Evolutionary conservation across 2,888 invertebrate species (phyloP), one percentile per base, ranked within the genome.

Genomic region (Xestia sexstrigata): DNA sequence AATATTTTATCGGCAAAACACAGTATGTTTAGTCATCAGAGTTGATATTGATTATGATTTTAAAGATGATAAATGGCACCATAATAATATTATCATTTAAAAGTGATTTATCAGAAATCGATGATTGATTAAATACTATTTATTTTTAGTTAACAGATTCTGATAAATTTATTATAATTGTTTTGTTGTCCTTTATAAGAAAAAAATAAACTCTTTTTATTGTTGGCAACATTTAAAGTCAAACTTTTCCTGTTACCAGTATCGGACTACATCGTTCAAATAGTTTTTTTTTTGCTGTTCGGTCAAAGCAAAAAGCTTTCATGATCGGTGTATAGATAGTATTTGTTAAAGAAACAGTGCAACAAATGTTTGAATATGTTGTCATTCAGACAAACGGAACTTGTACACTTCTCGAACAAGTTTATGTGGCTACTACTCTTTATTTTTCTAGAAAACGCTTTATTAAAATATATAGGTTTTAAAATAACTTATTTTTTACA

Each of bases 191-290:
- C 49, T 35, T 8, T 30, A 30, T 17, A 45, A 30, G 17, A n/a
- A 81, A 45, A 35, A 52, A 49, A 35, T 8, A n/a, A 8, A 9
- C 4, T 2, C 5, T 6, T n/a, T 80, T 26, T 79, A 8, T 52
- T 26, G 42, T 49, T 67, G 55, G 30, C 30, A 45, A 39, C 8
- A 78, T 70, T 70, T 67, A 62, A 55, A 35, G 11, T n/a, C 35
- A 23, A 74, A 13, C 11, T 83, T 83, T 80, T 78, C 70, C 84
- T 78, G 66, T 70, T 78, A 17, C 23, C 47, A 66, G 49, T 17
- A 60, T 39, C 26, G 55, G 60, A 80, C 62, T 20, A 20, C n/a
- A 15, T 62, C 47, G 15, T 67, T 77, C 15, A 26, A 49, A 65
- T n/a, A 30, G 23, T 30, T n/a, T 26, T 20, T 20, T 60, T 45